Base-by-base conservation (phyloP, 2,113 vertebrate genomes). In the Burhinus oedicnemus region DNA sequence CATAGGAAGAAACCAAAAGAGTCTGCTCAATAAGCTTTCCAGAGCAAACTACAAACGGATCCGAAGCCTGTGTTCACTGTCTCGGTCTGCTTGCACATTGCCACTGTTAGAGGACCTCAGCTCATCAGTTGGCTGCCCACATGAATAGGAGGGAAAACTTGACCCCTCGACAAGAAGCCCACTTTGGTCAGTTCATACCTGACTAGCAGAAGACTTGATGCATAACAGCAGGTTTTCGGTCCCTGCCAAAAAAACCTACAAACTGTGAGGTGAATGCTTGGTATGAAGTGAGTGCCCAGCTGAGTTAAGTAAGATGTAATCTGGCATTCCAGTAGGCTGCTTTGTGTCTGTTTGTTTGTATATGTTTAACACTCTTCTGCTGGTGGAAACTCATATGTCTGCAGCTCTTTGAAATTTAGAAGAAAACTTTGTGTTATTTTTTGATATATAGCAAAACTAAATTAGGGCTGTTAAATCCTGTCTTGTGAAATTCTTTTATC, bases 51-150 rank as follows among this genome's bases (percentile, higher is more conserved):
- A 14, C 54, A 19, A 2, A 10, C 38, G 27, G 20, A 22, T 26
- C 45, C 4, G 0, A 45, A 57, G 49, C 12, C 40, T 4, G 1
- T 11, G 32, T 9, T 40, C 47, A 2, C 69, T 34, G 29, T 74
- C 68, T 55, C 15, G 9, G 9, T 15, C 80, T 61, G 22, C 47
- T 76, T 49, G 12, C 34, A 18, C 15, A 1, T 17, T 54, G 47
- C 38, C 7, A 3, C 13, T 55, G 45, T 20, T 71, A n/a, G 21
- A 22, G 54, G 52, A 22, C 68, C 45, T 76, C 62, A 4, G 27
- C 65, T 29, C 18, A 8, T 34, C 55, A 8, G 60, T 74, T 58
- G 69, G 32, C 62, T 77, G 55, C n/a, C 57, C 26, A 2, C 29
- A 21, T 81, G 38, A 71, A 8, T 3, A 25, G 22, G 45, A 74